A percentile compares a stretch with the other conserved stretches of the same genome.
These are phyloP conservation scores for Aratinga solstitialis DNA, from an alignment of 2,797 vertebrate genomes.

Conservation along the genomic window DNA sequence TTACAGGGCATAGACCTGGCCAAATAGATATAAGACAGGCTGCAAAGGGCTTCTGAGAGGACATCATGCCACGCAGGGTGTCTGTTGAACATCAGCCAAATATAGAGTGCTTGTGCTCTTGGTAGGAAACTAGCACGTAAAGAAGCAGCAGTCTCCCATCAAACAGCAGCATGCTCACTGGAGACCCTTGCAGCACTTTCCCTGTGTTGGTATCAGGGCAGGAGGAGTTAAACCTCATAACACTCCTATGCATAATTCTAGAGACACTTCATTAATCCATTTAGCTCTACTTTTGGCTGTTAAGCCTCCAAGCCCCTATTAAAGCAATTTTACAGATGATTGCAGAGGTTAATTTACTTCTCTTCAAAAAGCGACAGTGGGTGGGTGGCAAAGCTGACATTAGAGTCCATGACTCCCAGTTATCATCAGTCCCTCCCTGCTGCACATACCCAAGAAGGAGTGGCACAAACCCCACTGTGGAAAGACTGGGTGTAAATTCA, in stretches of 20 bases:
- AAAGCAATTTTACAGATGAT: conserved; percentile 52
- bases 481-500: neutral
- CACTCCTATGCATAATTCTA: neutral
- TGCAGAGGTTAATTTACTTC: conserved; percentile 60
- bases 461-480: neutral
- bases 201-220: neutral
- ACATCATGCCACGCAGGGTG: neutral
- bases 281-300: conserved; percentile 30
- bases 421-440: neutral
- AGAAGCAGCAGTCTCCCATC: neutral
- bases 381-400: conserved; percentile 12
- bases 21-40: neutral
- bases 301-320: neutral
- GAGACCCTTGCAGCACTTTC: neutral
- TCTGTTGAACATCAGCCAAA: neutral
- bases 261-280: conserved; percentile 31
- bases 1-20: neutral
- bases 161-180: neutral
- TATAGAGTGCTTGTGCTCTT: neutral
- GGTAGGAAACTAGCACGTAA: neutral
- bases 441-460: neutral
- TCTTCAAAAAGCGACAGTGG: conserved; percentile 1
- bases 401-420: neutral
- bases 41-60: neutral
- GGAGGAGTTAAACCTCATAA: neutral